Conservation (phyloP, 2,888 invertebrate genomes). For the Saturnia pavonia region DNA sequence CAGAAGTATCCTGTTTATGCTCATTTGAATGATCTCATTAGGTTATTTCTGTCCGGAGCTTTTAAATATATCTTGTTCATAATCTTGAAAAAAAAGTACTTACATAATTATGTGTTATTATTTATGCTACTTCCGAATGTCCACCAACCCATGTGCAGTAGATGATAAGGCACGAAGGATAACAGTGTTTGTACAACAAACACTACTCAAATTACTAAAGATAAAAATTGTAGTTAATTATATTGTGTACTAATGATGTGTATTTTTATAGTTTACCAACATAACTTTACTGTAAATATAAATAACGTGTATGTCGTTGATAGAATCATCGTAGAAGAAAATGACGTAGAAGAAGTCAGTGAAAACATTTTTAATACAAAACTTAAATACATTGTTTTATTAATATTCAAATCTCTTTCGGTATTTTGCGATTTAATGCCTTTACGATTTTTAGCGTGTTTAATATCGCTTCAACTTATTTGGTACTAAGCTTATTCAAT, state of each 20-base stretch:
- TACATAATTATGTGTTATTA: slow-evolving; percentile 26
- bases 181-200: slow-evolving; percentile 20
- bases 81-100: neutral
- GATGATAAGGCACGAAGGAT: slow-evolving; percentile 37
- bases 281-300: neutral
- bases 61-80: neutral
- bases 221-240: neutral
- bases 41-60: too few relatives aligned
- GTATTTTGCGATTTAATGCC: neutral
- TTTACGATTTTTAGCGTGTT: too few relatives aligned
- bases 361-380: neutral
- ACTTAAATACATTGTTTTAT: neutral
- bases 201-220: slow-evolving; percentile 3
- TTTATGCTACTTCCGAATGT: slow-evolving; percentile 31
- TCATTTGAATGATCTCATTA: too few relatives aligned
- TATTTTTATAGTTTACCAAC: neutral
- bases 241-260: neutral
- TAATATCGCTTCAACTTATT: neutral
- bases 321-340: neutral
- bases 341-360: neutral
- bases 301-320: neutral
- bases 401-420: too few relatives aligned
- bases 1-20: too few relatives aligned
- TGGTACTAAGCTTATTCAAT: neutral
- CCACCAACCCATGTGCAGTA: slow-evolving; percentile 25